Percentiles rank a stretch among this genome's conserved stretches.
phyloP scores from a whole-genome alignment of 2,113 vertebrate genomes.

The Thamnophis sirtalis region DNA sequence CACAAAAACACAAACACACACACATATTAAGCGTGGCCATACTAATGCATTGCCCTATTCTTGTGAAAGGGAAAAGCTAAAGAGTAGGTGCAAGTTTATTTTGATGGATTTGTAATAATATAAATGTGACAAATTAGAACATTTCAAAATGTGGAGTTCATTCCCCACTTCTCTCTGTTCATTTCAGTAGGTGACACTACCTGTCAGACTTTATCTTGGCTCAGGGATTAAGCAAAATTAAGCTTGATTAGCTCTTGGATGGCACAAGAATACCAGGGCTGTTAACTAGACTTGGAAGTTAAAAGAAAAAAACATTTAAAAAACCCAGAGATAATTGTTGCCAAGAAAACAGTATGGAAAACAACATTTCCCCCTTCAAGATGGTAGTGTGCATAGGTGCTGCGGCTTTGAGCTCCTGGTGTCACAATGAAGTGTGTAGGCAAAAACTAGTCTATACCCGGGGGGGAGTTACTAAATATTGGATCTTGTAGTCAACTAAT shows the following conservation, averaged over 20 bases:
- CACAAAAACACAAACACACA: not conserved
- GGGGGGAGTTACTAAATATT: too few species aligned
- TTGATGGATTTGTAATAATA: not conserved
- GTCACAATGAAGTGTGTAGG: too few species aligned
- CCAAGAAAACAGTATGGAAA: not conserved
- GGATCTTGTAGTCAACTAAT: too few species aligned
- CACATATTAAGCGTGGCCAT: not conserved
- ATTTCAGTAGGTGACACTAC: not conserved
- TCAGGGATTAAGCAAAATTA: not conserved
- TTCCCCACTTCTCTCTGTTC: not conserved
- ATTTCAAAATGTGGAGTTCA: not conserved
- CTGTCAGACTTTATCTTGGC: not conserved
- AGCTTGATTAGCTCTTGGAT: not conserved
- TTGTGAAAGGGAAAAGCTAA: not conserved
- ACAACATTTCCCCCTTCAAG: too few species aligned
- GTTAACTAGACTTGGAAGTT: not conserved
- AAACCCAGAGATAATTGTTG: not conserved
- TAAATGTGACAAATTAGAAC: not conserved
- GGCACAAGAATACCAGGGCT: not conserved
- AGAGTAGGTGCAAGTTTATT: not conserved
- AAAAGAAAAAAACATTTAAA: not conserved
- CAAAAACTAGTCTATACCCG: too few species aligned
- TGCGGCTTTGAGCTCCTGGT: too few species aligned
- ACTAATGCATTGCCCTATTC: not conserved
- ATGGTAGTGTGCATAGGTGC: too few species aligned